Conservation (phyloP, 2,888 invertebrate genomes). For the Cryptops parisi region DNA sequence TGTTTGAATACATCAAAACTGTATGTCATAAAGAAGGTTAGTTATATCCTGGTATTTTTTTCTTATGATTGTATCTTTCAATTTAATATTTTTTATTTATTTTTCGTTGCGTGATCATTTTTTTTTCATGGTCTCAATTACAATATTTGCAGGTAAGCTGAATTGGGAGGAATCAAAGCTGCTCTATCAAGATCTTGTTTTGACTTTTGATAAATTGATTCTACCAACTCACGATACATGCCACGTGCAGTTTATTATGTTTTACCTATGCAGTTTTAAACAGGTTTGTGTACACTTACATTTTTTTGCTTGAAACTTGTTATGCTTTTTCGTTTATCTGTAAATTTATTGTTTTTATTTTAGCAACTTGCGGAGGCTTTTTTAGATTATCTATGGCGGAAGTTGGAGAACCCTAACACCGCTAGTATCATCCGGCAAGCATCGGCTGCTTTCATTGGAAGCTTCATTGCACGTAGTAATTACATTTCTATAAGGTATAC, state of each 20-base stretch:
- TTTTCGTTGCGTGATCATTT: too few relatives aligned
- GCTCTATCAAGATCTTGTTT: slow-evolving; percentile 45
- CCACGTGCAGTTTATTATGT: slow-evolving; percentile 62
- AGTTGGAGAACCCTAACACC: slow-evolving; percentile 49
- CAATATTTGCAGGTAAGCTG: slow-evolving; percentile 31
- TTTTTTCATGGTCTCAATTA: too few relatives aligned
- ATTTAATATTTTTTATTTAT: too few relatives aligned
- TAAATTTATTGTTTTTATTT: slow-evolving; percentile 2
- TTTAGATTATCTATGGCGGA: slow-evolving; percentile 55
- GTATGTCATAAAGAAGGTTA: too few relatives aligned
- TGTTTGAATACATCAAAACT: too few relatives aligned
- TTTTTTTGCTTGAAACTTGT: neutral
- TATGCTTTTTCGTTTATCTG: neutral
- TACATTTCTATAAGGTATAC: slow-evolving; percentile 48
- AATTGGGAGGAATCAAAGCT: slow-evolving; percentile 44
- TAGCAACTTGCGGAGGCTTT: slow-evolving; percentile 43
- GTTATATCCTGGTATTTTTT: too few relatives aligned
- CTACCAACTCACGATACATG: slow-evolving; percentile 68
- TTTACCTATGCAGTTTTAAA: slow-evolving; percentile 55
- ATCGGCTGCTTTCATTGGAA: slow-evolving; percentile 56
- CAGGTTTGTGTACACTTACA: too few relatives aligned
- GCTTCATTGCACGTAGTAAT: slow-evolving; percentile 52
- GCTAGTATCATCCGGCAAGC: slow-evolving; percentile 50
- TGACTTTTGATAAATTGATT: slow-evolving; percentile 62
- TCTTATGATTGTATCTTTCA: too few relatives aligned